phyloP scores from a whole-genome alignment of 2,797 vertebrate species.

The Monodelphis domestica region DNA sequence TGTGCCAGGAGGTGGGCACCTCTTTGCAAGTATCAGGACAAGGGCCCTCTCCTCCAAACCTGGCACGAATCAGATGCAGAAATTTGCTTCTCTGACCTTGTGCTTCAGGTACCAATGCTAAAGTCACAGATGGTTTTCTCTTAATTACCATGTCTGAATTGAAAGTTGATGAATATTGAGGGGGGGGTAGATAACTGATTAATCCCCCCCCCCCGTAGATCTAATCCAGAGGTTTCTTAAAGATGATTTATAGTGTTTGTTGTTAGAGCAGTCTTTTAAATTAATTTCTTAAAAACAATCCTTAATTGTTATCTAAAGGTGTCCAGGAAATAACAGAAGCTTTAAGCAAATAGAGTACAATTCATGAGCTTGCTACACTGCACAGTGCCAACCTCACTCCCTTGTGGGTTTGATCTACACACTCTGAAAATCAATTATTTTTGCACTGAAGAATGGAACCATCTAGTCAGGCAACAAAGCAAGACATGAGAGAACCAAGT shows the following conservation, averaged over 20 bases:
- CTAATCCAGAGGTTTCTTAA: constrained; percentile 67
- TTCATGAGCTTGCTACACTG: not conserved
- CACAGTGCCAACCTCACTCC: fast-evolving
- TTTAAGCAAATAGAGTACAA: constrained; percentile 53
- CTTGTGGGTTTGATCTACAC: not conserved
- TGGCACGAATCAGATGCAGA: constrained; percentile 60
- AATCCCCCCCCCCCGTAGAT: constrained; percentile 60
- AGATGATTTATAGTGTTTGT: constrained; percentile 60
- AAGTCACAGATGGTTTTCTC: constrained; percentile 69
- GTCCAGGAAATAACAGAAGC: constrained; percentile 33
- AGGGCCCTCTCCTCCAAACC: constrained; percentile 63
- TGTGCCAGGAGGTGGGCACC: constrained; percentile 44
- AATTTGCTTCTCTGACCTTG: constrained; percentile 75
- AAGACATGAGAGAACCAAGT: not conserved
- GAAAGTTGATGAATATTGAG: constrained; percentile 53
- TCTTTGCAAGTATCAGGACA: constrained; percentile 44
- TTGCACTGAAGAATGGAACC: constrained; percentile 13
- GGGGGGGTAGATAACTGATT: constrained; percentile 68
- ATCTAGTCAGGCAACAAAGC: not conserved
- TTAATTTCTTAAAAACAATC: constrained; percentile 49
- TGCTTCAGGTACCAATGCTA: constrained; percentile 71
- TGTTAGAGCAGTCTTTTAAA: constrained; percentile 49
- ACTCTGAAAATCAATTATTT: constrained; percentile 22
- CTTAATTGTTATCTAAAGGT: constrained; percentile 33
- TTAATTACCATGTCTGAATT: constrained; percentile 76